A percentile compares a stretch with the other conserved stretches of the same genome.
Conservation (phyloP, 2,888 invertebrate species). For the Rapana venosa region DNA sequence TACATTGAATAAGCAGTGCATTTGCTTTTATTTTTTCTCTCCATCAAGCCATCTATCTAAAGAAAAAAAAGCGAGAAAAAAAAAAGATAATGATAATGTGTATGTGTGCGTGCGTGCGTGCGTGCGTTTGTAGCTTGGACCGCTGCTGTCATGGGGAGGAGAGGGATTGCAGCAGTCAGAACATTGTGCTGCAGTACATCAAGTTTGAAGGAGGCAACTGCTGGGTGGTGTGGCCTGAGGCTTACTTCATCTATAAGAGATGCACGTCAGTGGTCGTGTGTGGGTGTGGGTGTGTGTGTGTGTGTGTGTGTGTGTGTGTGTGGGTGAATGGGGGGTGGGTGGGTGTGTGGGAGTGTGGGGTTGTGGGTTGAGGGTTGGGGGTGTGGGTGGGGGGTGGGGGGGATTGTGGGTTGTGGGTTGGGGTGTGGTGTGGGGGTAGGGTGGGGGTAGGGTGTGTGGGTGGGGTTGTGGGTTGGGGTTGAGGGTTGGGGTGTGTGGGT, state of each 20-base stretch:
- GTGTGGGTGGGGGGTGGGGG: neutral
- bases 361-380: neutral
- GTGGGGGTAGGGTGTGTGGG: too few relatives aligned
- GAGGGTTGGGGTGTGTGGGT: too few relatives aligned
- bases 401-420: too few relatives aligned
- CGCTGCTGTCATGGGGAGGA: neutral
- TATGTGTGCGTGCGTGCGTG: neutral
- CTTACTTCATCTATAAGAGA: neutral
- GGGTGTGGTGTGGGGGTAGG: too few relatives aligned
- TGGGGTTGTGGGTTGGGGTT: too few relatives aligned
- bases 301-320: constrained; percentile 20
- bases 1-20: too few relatives aligned
- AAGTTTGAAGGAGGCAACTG: constrained; percentile 7
- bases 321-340: neutral
- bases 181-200: neutral
- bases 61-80: neutral
- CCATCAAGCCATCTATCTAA: too few relatives aligned
- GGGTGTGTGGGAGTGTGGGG: neutral
- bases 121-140: neutral
- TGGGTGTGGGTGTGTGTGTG: constrained; percentile 3
- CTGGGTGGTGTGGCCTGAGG: constrained; percentile 25
- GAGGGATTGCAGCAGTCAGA: neutral
- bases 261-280: neutral
- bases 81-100: too few relatives aligned
- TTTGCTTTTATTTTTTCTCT: too few relatives aligned